Conservation (phyloP, 2,797 vertebrate genomes). For the Austrolebias charrua region DNA sequence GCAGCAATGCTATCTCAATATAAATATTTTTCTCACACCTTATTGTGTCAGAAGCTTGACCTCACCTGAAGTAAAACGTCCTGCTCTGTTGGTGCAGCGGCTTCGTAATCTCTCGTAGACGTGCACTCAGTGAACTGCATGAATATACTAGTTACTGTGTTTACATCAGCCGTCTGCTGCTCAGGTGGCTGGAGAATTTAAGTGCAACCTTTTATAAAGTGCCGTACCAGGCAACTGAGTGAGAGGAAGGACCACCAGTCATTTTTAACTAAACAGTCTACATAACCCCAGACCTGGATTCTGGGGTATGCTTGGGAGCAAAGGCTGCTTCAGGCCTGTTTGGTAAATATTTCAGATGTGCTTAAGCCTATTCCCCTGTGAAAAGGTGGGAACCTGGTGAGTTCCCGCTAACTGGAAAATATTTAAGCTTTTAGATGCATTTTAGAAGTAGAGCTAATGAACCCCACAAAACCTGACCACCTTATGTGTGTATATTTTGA, state of each 20-base stretch:
- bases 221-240: constrained; percentile 61
- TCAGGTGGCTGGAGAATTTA: constrained; percentile 71
- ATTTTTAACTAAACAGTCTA: constrained; percentile 78
- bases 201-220: constrained; percentile 77
- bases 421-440: constrained; percentile 23
- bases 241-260: constrained; percentile 78
- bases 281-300: constrained; percentile 65
- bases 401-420: constrained; percentile 29
- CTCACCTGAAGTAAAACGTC: constrained; percentile 14
- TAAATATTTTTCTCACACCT: background rate
- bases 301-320: constrained; percentile 43
- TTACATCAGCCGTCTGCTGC: constrained; percentile 71
- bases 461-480: background rate
- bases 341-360: constrained; percentile 59
- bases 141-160: constrained; percentile 78
- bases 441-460: constrained; percentile 23
- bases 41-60: background rate
- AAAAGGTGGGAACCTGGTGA: constrained; percentile 54
- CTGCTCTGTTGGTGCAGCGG: constrained; percentile 27
- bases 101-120: constrained; percentile 52
- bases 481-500: too few species aligned
- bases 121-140: constrained; percentile 71
- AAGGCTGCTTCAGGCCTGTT: constrained; percentile 48
- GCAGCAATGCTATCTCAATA: background rate
- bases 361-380: constrained; percentile 49